A percentile compares a stretch with the other conserved stretches of the same genome.
Conservation (phyloP, 2,113 vertebrate genomes). For the Guaruba guarouba region DNA sequence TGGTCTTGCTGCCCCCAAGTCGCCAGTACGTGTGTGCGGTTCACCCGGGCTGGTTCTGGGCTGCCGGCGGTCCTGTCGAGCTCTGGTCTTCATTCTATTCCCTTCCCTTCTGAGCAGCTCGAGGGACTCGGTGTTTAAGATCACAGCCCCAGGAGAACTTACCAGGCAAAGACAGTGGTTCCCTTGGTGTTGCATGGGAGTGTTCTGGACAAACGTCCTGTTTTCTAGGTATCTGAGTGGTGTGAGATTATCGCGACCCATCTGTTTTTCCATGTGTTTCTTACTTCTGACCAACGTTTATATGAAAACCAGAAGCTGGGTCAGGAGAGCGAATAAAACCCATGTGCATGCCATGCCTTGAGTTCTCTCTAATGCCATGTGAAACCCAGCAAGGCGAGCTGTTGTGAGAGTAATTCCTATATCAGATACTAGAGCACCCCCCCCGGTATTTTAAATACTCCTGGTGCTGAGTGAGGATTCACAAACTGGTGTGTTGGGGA, state of each 20-base stretch:
- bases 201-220: background rate
- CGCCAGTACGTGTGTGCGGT: background rate
- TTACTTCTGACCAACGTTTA: accelerated
- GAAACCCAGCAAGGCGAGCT: background rate
- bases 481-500: background rate
- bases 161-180: background rate
- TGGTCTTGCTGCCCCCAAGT: background rate
- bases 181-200: background rate
- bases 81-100: accelerated
- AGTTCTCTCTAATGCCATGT: accelerated
- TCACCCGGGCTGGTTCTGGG: background rate
- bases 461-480: background rate
- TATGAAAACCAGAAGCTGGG: background rate
- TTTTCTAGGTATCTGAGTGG: accelerated
- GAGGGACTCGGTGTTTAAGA: background rate
- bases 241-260: accelerated
- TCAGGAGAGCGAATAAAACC: background rate
- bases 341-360: background rate
- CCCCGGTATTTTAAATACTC: background rate
- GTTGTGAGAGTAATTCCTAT: background rate
- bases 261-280: accelerated
- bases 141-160: background rate
- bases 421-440: background rate
- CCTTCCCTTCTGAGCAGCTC: background rate
- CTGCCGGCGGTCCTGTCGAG: background rate